These are phyloP conservation scores for Aphidoletes aphidimyza DNA, from an alignment of 2,888 invertebrate genomes.

Conservation along the genomic window DNA sequence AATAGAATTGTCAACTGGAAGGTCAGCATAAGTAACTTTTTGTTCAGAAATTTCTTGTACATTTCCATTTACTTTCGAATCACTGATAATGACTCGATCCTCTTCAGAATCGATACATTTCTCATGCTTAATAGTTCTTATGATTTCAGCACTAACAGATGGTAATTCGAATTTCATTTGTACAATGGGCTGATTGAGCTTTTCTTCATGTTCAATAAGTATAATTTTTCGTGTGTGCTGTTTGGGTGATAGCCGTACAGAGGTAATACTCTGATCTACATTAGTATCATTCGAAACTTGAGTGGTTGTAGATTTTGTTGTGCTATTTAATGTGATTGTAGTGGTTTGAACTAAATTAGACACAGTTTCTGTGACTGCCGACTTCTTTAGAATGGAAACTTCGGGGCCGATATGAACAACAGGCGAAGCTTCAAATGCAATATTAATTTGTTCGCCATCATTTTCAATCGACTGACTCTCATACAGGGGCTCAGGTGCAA, in stretches of 20 bases:
- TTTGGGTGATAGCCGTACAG: no score
- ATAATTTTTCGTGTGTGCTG: conserved; percentile 69
- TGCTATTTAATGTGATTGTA: background rate
- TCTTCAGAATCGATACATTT: background rate
- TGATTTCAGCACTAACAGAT: conserved; percentile 62
- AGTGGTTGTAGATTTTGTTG: background rate
- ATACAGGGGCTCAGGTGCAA: background rate
- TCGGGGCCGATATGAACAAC: no score
- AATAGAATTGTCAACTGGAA: no score
- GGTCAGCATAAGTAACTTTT: background rate
- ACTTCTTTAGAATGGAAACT: no score
- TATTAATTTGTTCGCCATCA: conserved; percentile 10
- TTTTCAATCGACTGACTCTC: background rate
- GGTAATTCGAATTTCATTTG: conserved; percentile 73
- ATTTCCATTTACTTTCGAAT: no score
- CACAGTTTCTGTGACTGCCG: no score
- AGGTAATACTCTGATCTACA: background rate
- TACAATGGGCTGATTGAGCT: conserved; percentile 74
- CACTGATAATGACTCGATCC: background rate
- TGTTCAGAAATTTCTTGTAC: background rate
- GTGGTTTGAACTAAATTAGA: no score
- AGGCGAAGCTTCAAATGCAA: background rate
- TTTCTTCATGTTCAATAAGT: conserved; percentile 79
- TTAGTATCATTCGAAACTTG: background rate
- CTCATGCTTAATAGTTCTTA: conserved; percentile 58